Evolutionary conservation across 2,113 vertebrate genomes (phyloP).

Genomic region (Entomyzon cyanotis): DNA sequence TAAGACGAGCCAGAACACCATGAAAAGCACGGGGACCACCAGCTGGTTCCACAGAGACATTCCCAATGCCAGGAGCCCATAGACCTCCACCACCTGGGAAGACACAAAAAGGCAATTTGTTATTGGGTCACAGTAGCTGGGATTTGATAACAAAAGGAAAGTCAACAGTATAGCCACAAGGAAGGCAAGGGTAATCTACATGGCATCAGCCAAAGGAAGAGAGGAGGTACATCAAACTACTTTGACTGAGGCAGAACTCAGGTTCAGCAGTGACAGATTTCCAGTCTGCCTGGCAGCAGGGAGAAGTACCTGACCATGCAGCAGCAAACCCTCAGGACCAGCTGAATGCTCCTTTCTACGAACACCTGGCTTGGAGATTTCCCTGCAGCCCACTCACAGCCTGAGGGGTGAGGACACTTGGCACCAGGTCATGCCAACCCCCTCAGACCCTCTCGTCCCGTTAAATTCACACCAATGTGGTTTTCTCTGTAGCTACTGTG

Average conservation of each 20-base stretch:
- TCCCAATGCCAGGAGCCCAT: constrained; percentile 92
- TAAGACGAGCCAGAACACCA: constrained; percentile 98
- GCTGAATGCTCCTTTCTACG: neutral
- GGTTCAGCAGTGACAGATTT: neutral
- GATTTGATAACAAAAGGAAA: neutral
- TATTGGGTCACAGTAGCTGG: neutral
- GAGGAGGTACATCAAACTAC: neutral
- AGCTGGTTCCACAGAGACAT: constrained; percentile 99
- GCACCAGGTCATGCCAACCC: neutral
- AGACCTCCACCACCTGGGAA: constrained; percentile 94
- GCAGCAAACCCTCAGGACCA: neutral
- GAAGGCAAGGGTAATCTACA: neutral
- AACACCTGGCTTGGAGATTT: neutral
- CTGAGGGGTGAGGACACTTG: fast-evolving
- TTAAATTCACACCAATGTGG: neutral
- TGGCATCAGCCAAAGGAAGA: neutral
- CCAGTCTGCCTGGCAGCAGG: neutral
- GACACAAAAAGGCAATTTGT: neutral
- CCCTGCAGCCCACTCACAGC: neutral
- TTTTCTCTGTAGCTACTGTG: neutral
- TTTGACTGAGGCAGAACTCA: neutral
- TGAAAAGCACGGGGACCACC: constrained; percentile 96
- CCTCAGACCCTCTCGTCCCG: neutral
- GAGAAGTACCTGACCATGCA: neutral
- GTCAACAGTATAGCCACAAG: neutral